Evolutionary conservation across 2,113 vertebrate genomes (phyloP).

Genomic region (Bubalus kerabau): DNA sequence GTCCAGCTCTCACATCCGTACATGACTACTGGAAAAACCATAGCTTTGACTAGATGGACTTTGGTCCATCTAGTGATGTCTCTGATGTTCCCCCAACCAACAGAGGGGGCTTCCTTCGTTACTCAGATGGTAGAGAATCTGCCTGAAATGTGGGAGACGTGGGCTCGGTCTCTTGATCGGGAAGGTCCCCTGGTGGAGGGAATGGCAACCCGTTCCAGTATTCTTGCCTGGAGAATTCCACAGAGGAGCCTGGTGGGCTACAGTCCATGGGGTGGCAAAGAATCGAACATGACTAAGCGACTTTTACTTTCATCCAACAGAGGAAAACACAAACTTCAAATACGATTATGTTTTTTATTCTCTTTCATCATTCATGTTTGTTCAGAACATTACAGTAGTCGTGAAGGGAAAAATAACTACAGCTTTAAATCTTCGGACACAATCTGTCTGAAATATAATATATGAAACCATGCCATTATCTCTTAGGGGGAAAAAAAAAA

Average conservation of each 20-base stretch:
- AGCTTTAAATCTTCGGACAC: neutral
- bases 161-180: neutral
- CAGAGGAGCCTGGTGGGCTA: neutral
- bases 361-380: slow-evolving; percentile 27
- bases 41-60: neutral
- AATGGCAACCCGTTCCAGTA: neutral
- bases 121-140: neutral
- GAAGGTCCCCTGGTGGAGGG: neutral
- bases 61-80: neutral
- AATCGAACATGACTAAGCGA: neutral
- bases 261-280: neutral
- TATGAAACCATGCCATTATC: slow-evolving; percentile 44
- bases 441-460: neutral
- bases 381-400: neutral
- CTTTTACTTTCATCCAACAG: neutral
- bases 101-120: neutral
- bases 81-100: neutral
- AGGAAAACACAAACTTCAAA: neutral
- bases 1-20: neutral
- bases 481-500: slow-evolving; percentile 19
- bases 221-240: neutral
- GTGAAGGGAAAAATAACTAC: slow-evolving; percentile 19
- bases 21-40: neutral
- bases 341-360: slow-evolving; percentile 67
- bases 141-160: neutral